Conservation (phyloP, 2,797 vertebrate species). For the Enteromius paludinosus region DNA sequence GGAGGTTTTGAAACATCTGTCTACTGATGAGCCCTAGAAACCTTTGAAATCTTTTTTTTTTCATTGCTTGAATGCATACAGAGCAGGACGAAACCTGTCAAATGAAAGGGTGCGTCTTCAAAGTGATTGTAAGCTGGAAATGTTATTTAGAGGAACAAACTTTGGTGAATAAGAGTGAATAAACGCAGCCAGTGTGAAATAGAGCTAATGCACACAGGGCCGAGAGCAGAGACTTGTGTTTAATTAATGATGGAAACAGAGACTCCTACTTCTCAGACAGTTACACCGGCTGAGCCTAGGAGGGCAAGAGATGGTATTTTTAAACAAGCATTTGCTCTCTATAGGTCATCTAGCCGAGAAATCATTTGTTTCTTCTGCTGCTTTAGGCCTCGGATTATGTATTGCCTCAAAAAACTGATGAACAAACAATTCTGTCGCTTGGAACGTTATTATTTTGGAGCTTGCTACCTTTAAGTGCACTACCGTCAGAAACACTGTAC, state of each 20-base stretch:
- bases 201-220: conserved; percentile 75
- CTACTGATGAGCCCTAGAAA: neutral
- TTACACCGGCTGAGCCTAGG: conserved; percentile 67
- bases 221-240: conserved; percentile 76
- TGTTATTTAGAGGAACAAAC: neutral
- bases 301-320: conserved; percentile 74
- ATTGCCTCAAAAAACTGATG: neutral
- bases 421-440: neutral
- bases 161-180: conserved; percentile 49
- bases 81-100: conserved; percentile 22
- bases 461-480: neutral
- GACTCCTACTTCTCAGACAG: conserved; percentile 75
- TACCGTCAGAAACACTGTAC: neutral
- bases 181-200: conserved; percentile 68
- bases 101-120: conserved; percentile 3
- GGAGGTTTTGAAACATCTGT: neutral
- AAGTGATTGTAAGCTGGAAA: neutral
- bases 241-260: conserved; percentile 79
- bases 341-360: conserved; percentile 34
- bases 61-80: neutral
- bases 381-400: conserved; percentile 5
- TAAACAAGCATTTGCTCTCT: conserved; percentile 64
- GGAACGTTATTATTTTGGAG: neutral
- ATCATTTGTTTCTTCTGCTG: neutral
- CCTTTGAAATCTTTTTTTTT: neutral